Conservation (phyloP, 2,888 invertebrate species). For the Drosophila aldrichi region DNA sequence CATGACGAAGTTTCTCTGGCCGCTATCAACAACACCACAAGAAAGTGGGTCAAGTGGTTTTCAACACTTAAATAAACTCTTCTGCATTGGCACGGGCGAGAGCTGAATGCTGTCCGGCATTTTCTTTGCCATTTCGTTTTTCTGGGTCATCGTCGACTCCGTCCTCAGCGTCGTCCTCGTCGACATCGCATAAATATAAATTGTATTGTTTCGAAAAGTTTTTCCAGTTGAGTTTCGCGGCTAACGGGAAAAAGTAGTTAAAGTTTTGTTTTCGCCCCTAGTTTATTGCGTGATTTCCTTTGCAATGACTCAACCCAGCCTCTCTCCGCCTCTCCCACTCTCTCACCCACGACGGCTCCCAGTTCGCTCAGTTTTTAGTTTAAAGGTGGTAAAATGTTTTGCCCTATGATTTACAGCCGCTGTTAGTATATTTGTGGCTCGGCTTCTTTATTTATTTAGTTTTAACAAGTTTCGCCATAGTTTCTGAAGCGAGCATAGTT, state of each 20-base stretch:
- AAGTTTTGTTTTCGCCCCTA: slow-evolving; percentile 76
- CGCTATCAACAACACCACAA: slow-evolving; percentile 63
- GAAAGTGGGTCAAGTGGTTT: slow-evolving; percentile 81
- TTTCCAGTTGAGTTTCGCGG: slow-evolving; percentile 68
- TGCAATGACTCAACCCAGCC: slow-evolving; percentile 56
- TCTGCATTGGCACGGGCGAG: slow-evolving; percentile 11
- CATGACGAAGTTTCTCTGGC: slow-evolving; percentile 46
- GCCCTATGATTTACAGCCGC: slow-evolving; percentile 66
- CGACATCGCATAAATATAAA: slow-evolving; percentile 77
- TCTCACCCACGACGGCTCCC: too few relatives aligned
- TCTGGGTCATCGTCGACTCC: slow-evolving; percentile 71
- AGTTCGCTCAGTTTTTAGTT: slow-evolving; percentile 16
- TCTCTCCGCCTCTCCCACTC: not conserved
- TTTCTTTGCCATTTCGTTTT: slow-evolving; percentile 47
- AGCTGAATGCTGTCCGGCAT: slow-evolving; percentile 27
- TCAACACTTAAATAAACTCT: slow-evolving; percentile 69
- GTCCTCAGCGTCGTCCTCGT: slow-evolving; percentile 16
- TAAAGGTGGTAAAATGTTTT: slow-evolving; percentile 60
- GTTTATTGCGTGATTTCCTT: slow-evolving; percentile 80
- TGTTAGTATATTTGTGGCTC: slow-evolving; percentile 50
- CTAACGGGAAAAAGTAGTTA: slow-evolving; percentile 79
- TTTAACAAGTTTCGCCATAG: slow-evolving; percentile 53
- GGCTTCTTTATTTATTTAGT: slow-evolving; percentile 16
- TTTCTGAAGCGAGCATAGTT: slow-evolving; percentile 14
- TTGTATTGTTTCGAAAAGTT: slow-evolving; percentile 82